These are phyloP conservation scores for Sipha flava DNA, from an alignment of 1,140 invertebrate species.

Conservation along the genomic window DNA sequence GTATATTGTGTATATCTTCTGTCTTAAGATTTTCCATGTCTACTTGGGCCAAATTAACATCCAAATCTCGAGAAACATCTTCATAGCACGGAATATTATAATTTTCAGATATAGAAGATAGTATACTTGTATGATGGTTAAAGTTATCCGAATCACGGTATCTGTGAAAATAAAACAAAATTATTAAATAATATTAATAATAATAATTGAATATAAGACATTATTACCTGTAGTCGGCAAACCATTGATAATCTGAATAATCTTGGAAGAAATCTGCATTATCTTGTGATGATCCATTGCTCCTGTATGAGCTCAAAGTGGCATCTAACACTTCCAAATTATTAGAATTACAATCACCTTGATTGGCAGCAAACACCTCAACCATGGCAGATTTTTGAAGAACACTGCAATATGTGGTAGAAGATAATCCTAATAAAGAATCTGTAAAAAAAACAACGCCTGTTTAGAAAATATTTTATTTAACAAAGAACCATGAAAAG, in stretches of 20 bases:
- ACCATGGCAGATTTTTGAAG: slow-evolving; percentile 20
- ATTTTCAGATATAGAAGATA: slow-evolving; percentile 68
- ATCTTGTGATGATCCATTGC: slow-evolving; percentile 33
- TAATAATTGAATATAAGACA: background rate
- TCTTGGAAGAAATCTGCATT: slow-evolving; percentile 67
- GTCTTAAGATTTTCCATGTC: slow-evolving; percentile 90
- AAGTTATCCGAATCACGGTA: slow-evolving; percentile 52
- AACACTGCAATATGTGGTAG: background rate
- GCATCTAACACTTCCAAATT: slow-evolving; percentile 16
- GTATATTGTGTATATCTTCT: slow-evolving; percentile 78
- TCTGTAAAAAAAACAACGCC: background rate
- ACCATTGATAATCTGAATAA: slow-evolving; percentile 82
- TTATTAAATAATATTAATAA: background rate
- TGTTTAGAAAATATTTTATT: background rate
- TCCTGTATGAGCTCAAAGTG: slow-evolving; percentile 18
- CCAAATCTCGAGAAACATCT: slow-evolving; percentile 74
- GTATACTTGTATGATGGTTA: slow-evolving; percentile 65
- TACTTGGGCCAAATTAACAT: slow-evolving; percentile 85
- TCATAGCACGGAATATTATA: slow-evolving; percentile 61
- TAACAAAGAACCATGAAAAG: background rate
- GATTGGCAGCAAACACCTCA: slow-evolving; percentile 18
- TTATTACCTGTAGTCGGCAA: slow-evolving; percentile 70
- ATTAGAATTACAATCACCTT: slow-evolving; percentile 33
- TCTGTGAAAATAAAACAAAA: background rate
- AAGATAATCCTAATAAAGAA: slow-evolving; percentile 19